These are phyloP conservation scores for Mallotus villosus DNA, from an alignment of 2,797 vertebrate genomes.

Conservation along the genomic window DNA sequence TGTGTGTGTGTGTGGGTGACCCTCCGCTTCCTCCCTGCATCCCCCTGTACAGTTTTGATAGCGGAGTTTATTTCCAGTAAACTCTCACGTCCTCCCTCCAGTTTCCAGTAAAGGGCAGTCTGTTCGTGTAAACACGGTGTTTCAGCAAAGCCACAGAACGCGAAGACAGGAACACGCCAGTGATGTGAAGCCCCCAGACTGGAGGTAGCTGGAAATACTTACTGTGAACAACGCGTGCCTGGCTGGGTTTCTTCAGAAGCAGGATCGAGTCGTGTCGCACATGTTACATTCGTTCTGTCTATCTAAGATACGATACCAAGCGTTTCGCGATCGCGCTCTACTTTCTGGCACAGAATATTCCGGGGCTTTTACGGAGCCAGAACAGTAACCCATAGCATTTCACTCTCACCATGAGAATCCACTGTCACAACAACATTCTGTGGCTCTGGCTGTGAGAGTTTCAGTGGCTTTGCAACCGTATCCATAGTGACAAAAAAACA, in stretches of 20 bases:
- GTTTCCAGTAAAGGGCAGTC: slow-evolving; percentile 70
- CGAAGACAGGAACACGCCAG: slow-evolving; percentile 47
- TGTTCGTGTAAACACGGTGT: slow-evolving; percentile 54
- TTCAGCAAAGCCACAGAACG: slow-evolving; percentile 58
- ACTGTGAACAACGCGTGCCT: slow-evolving; percentile 6
- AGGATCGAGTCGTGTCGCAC: neutral
- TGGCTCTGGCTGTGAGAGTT: no score
- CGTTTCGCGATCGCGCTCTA: no score
- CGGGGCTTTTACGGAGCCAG: no score
- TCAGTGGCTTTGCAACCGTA: no score
- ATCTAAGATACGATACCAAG: neutral
- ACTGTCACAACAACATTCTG: no score
- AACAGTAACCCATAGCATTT: no score
- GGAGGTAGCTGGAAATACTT: slow-evolving; percentile 53
- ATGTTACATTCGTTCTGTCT: neutral
- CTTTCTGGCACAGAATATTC: no score
- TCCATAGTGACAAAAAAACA: no score
- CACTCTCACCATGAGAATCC: no score
- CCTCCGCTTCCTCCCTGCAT: slow-evolving; percentile 58
- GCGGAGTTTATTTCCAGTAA: slow-evolving; percentile 71
- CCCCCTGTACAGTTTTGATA: slow-evolving; percentile 47
- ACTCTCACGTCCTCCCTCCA: slow-evolving; percentile 44
- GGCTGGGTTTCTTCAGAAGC: neutral
- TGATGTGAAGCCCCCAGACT: neutral
- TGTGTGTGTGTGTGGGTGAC: slow-evolving; percentile 51